Evolutionary conservation across 2,888 invertebrate species (phyloP), one percentile per base, ranked within the genome.

Genomic region (Penaeus monodon): DNA sequence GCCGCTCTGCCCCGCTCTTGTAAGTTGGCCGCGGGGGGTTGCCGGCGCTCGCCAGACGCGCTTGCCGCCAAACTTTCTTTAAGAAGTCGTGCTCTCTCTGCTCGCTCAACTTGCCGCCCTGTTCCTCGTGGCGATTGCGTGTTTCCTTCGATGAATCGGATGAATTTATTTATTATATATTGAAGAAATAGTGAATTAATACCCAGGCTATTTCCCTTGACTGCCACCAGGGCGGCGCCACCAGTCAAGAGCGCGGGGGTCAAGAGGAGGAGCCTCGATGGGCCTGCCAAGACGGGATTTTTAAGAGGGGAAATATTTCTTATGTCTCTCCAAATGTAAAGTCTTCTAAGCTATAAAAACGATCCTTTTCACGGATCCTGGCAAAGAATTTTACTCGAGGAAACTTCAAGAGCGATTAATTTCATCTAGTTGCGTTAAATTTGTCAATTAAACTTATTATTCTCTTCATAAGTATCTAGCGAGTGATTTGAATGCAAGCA

Each of bases 161-260:
- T 38, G 74, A 38, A 29, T 77, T 77, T 63, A 49, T 38, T 73
- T 76, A 49, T 77, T 44, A 27, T 29, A 68, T 38, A 64, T 44
- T 68, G 33, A n/a, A 33, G 63, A 84, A 65, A 84, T 78, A 84
- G 49, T 12, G 29, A 78, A 84, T 27, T 76, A 68, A 65, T 78
- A n/a, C 24, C 38, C 38, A 10, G 68, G 27, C 66, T 66, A 29
- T 57, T 85, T 80, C n/a, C 57, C 38, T 33, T 27, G 80, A 33
- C n/a, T 63, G 27, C 81, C 85, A 65, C 85, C 85, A 85, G 85
- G 44, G 81, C 74, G 82, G 85, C 85, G 81, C 85, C 80, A 85
- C 74, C 24, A 63, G 66, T 81, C 81, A 65, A 64, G 85, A 81
- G 80, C n/a, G 33, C 64, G 79, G 38, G 68, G 70, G 85, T 80